Conservation (phyloP, 2,797 vertebrate species). For the Siniperca undulata region DNA sequence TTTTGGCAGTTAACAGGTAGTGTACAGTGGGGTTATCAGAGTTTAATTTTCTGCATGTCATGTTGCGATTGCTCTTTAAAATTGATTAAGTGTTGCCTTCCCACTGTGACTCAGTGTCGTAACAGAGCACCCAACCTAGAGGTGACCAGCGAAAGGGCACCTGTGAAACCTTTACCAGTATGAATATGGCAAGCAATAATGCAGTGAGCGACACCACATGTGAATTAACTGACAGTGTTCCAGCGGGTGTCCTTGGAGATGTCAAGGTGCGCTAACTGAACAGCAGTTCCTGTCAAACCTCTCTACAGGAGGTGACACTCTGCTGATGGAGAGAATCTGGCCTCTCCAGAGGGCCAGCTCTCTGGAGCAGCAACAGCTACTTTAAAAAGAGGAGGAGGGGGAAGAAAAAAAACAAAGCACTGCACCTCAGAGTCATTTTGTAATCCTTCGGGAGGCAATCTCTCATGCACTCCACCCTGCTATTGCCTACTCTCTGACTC, state of each 20-base stretch:
- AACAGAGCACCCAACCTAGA: constrained; percentile 17
- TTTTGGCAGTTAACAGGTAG: not conserved
- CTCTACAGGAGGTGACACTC: constrained; percentile 55
- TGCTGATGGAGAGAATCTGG: constrained; percentile 57
- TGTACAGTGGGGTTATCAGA: not conserved
- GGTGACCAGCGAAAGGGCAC: constrained; percentile 8
- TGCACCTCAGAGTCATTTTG: constrained; percentile 59
- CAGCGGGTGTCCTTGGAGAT: constrained; percentile 57
- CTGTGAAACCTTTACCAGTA: not conserved
- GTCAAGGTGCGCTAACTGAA: constrained; percentile 53
- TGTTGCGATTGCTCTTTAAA: constrained; percentile 26
- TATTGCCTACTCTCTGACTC: constrained; percentile 32
- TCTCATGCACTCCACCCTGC: constrained; percentile 27
- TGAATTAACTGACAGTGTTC: constrained; percentile 40
- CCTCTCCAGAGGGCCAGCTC: constrained; percentile 30
- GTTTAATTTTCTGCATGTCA: not conserved
- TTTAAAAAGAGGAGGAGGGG: constrained; percentile 16
- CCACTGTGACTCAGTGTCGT: constrained; percentile 14
- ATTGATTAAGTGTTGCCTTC: not conserved
- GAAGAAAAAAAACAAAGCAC: constrained; percentile 23
- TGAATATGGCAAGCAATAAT: constrained; percentile 1
- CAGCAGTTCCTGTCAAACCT: constrained; percentile 60
- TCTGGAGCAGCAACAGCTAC: constrained; percentile 42
- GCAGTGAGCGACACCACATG: constrained; percentile 32
- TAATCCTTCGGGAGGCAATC: constrained; percentile 54